A percentile compares a stretch with the other conserved stretches of the same genome.
These are phyloP conservation scores for Drosophila austrosaltans DNA, from an alignment of 2,888 invertebrate species.

Conservation along the genomic window DNA sequence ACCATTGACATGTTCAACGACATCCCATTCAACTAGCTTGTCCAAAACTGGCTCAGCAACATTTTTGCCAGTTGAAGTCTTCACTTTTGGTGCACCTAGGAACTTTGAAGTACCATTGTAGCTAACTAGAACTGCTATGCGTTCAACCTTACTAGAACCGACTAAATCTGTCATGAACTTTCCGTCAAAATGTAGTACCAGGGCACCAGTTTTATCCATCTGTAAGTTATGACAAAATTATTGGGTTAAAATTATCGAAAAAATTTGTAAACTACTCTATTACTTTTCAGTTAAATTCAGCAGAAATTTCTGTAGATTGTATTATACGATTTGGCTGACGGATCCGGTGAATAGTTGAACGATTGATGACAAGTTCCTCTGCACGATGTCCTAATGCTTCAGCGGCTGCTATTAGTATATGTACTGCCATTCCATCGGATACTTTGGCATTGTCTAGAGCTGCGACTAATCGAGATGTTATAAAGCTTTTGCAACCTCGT, in stretches of 20 bases:
- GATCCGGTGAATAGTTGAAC: background rate
- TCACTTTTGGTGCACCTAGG: background rate
- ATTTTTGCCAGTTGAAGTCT: too few relatives aligned
- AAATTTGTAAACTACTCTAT: background rate
- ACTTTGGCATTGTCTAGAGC: conserved; percentile 1
- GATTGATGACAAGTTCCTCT: too few relatives aligned
- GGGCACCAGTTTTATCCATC: too few relatives aligned
- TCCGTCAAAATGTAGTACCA: too few relatives aligned
- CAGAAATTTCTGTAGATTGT: conserved; percentile 4
- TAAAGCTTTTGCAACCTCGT: too few relatives aligned
- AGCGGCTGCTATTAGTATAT: background rate
- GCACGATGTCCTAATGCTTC: background rate
- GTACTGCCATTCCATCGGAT: background rate
- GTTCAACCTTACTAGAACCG: too few relatives aligned
- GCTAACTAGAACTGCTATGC: too few relatives aligned
- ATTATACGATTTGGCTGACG: background rate
- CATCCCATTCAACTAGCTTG: background rate
- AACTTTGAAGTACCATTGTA: too few relatives aligned
- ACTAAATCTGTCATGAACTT: too few relatives aligned
- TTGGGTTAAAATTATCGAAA: background rate
- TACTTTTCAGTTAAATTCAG: background rate
- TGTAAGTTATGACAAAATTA: background rate
- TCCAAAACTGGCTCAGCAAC: too few relatives aligned
- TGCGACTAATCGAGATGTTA: too few relatives aligned
- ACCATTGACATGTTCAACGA: too few relatives aligned